phyloP scores from a whole-genome alignment of 2,888 invertebrate genomes.

The Linyphia triangularis region DNA sequence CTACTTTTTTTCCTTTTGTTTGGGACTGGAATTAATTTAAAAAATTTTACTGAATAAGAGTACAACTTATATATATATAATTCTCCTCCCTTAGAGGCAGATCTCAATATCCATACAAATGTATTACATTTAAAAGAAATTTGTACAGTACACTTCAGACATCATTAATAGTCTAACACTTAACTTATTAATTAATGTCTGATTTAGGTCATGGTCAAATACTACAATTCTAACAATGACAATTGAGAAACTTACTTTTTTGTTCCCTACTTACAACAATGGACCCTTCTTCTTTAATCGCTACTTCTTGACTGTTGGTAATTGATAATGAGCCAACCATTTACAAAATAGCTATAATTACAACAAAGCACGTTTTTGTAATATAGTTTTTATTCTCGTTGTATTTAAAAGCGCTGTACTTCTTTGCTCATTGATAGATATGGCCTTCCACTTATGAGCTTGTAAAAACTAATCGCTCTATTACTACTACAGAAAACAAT shows the following conservation, averaged over 20 bases:
- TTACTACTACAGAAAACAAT: neutral
- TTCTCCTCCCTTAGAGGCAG: neutral
- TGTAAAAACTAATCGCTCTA: conserved; percentile 28
- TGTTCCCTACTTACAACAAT: neutral
- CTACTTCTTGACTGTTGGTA: neutral
- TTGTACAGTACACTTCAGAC: too few relatives aligned
- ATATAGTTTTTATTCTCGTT: conserved; percentile 25
- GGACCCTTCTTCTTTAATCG: neutral
- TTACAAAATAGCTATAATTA: conserved; percentile 33
- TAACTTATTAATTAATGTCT: neutral
- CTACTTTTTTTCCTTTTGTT: too few relatives aligned
- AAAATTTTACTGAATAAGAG: too few relatives aligned
- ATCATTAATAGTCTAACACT: neutral
- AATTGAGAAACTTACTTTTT: neutral
- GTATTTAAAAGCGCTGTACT: conserved; percentile 5
- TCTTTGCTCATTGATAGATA: neutral
- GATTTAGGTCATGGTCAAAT: neutral
- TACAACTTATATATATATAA: too few relatives aligned
- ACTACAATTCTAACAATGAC: neutral
- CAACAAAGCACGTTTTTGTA: conserved; percentile 32
- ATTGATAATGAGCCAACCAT: conserved; percentile 16
- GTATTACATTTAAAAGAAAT: too few relatives aligned
- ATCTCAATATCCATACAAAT: too few relatives aligned
- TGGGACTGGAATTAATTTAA: too few relatives aligned
- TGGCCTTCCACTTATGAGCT: conserved; percentile 16